Conservation (phyloP, 2,113 vertebrate genomes). For the Corythoichthys intestinalis region DNA sequence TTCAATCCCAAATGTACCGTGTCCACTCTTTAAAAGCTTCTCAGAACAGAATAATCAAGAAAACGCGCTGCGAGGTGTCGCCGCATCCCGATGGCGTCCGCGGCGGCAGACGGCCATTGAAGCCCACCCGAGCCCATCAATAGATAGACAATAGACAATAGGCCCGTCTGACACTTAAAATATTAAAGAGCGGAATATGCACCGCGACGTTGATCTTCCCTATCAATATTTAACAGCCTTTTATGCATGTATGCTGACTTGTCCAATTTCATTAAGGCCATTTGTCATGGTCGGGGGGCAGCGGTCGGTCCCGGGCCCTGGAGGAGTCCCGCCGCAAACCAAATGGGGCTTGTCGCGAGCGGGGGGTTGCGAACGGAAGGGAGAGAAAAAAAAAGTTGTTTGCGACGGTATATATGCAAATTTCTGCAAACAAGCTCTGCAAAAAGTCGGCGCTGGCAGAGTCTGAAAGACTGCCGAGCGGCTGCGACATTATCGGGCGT, state of each 20-base stretch:
- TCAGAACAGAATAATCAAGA: constrained; percentile 22
- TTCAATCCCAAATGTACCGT: not conserved
- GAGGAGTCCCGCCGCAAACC: constrained; percentile 58
- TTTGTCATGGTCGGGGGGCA: constrained; percentile 87
- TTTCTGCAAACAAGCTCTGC: constrained; percentile 5
- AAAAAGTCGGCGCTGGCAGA: constrained; percentile 5
- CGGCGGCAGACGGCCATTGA: constrained; percentile 59
- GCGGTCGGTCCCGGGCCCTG: constrained; percentile 61
- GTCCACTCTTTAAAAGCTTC: constrained; percentile 3
- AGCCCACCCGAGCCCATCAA: constrained; percentile 29
- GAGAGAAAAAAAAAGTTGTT: constrained; percentile 12
- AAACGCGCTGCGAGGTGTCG: constrained; percentile 45
- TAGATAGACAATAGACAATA: constrained; percentile 74
- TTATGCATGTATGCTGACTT: constrained; percentile 98
- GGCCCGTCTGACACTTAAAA: constrained; percentile 85
- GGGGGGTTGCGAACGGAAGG: not conserved
- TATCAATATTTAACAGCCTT: constrained; percentile 99
- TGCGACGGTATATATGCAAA: constrained; percentile 3
- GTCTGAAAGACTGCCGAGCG: constrained; percentile 12
- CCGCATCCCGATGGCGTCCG: constrained; percentile 14
- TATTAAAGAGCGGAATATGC: constrained; percentile 96
- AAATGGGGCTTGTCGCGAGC: constrained; percentile 33
- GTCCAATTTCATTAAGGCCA: constrained; percentile 99
- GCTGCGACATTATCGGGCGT: constrained; percentile 12
- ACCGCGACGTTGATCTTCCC: constrained; percentile 82